A percentile compares a stretch with the other conserved stretches of the same genome.
Evolutionary conservation across 2,888 invertebrate species (phyloP).

Genomic region (Aleiodes alternator): DNA sequence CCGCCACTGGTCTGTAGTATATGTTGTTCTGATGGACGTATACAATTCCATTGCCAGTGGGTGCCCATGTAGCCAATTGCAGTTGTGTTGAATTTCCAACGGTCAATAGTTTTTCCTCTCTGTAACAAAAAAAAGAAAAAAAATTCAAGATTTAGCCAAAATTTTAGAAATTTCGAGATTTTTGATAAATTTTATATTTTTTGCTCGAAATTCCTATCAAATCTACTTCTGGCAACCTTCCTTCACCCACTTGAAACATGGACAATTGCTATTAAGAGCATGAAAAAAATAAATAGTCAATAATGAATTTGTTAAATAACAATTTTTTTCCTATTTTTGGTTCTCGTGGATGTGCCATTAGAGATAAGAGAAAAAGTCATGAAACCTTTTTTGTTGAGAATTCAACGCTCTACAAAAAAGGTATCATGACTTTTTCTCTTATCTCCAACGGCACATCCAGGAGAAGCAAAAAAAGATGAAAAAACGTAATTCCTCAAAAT

Average conservation of each 20-base stretch:
- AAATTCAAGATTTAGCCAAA: too few species aligned
- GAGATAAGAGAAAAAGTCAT: slow-evolving; percentile 4
- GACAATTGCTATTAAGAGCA: background rate
- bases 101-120: slow-evolving; percentile 61
- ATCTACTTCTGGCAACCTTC: too few species aligned
- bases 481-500: too few species aligned
- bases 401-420: slow-evolving; percentile 43
- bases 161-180: too few species aligned
- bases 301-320: too few species aligned
- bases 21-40: slow-evolving; percentile 86
- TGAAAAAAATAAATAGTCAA: background rate
- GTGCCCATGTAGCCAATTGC: slow-evolving; percentile 88
- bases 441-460: too few species aligned
- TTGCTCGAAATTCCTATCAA: too few species aligned
- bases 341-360: too few species aligned
- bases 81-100: slow-evolving; percentile 76
- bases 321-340: too few species aligned
- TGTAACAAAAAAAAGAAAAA: slow-evolving; percentile 45
- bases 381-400: background rate
- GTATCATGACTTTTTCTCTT: slow-evolving; percentile 11
- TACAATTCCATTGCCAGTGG: slow-evolving; percentile 83
- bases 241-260: too few species aligned
- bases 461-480: too few species aligned
- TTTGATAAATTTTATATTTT: too few species aligned
- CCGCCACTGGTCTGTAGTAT: slow-evolving; percentile 81